A percentile compares a stretch with the other conserved stretches of the same genome.
phyloP scores from a whole-genome alignment of 1,140 invertebrate genomes.

The Theocolax elegans region DNA sequence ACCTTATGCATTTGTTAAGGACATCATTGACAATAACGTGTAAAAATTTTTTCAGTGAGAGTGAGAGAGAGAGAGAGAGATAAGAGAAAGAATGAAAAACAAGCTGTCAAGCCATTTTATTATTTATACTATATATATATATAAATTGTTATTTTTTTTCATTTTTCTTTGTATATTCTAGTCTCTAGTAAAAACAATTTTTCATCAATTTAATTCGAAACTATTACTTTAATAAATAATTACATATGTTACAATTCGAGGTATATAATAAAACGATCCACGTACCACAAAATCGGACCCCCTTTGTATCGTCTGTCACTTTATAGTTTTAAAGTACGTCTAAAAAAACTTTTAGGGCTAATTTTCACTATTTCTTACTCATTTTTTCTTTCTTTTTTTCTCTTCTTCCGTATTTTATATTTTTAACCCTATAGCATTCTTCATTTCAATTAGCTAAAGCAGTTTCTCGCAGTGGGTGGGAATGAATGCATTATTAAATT shows the following conservation, averaged over 20 bases:
- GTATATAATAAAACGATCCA: slow-evolving; percentile 48
- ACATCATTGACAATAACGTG: slow-evolving; percentile 46
- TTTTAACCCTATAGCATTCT: slow-evolving; percentile 15
- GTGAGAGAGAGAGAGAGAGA: not conserved
- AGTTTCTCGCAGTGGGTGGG: slow-evolving; percentile 29
- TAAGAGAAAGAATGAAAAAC: not conserved
- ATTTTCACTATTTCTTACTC: too few species aligned
- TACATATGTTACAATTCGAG: slow-evolving; percentile 59
- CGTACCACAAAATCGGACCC: slow-evolving; percentile 30
- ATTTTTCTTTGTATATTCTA: slow-evolving; percentile 39
- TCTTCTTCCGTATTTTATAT: slow-evolving; percentile 13
- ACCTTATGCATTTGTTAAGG: slow-evolving; percentile 66
- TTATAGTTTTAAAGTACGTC: slow-evolving; percentile 17
- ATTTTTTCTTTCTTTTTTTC: too few species aligned
- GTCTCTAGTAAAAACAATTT: slow-evolving; percentile 36
- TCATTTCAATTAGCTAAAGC: slow-evolving; percentile 21
- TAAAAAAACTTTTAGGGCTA: slow-evolving; percentile 32
- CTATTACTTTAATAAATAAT: slow-evolving; percentile 57
- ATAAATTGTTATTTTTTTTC: too few species aligned
- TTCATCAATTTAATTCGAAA: slow-evolving; percentile 46
- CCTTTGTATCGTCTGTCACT: slow-evolving; percentile 27
- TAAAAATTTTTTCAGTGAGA: slow-evolving; percentile 31
- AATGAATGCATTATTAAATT: slow-evolving; percentile 50
- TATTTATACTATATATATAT: slow-evolving; percentile 33
- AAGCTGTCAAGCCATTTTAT: not conserved